Base-by-base conservation (phyloP, 2,797 vertebrate species). In the Crotalus adamanteus region DNA sequence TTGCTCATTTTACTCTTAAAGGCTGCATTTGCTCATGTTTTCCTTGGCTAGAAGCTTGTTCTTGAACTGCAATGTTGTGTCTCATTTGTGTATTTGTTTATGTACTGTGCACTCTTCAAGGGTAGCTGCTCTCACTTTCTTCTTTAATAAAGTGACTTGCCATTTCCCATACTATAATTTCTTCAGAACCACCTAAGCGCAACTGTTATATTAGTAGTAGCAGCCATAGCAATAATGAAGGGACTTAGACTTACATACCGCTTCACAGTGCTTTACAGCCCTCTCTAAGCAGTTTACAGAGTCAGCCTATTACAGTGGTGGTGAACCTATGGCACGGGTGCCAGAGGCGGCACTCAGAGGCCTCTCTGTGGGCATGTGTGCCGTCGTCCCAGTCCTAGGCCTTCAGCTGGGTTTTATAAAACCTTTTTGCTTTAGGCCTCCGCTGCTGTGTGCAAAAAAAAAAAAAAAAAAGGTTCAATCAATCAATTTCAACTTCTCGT, bases 1-100 rank as follows among this genome's bases (percentile, higher is more conserved):
- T 96, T 94, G 93, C 95, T 97, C 59, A 31, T 94, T 96, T 97
- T 65, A 86, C 93, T 96, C 97, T 96, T 94, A 97, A 96, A 97
- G 93, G 92, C 95, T 88, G 65, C 53, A 56, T 95, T 96, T 94
- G 93, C 95, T 97, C 95, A 96, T 96, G 94, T 93, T 90, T 26
- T 96, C 96, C 95, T 53, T 94, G 95, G 93, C 94, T 95, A 87
- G 95, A 95, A 94, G 94, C 92, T 95, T 94, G 92, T 93, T 90
- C 86, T 90, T 96, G 95, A 97, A 96, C 92, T 95, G 63, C 95
- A 96, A 93, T 93, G 95, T 95, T 90, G 59, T 95, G 95, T 97
- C 96, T 97, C 95, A 94, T 96, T 96, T 42, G 94, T 94, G 94
- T 1, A 1, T 93, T 92, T 95, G 95, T 97, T 96, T 96, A 94